Evolutionary conservation across 2,113 vertebrate species (phyloP), one percentile per base, ranked within the genome.

Genomic region (Polyodon spathula): DNA sequence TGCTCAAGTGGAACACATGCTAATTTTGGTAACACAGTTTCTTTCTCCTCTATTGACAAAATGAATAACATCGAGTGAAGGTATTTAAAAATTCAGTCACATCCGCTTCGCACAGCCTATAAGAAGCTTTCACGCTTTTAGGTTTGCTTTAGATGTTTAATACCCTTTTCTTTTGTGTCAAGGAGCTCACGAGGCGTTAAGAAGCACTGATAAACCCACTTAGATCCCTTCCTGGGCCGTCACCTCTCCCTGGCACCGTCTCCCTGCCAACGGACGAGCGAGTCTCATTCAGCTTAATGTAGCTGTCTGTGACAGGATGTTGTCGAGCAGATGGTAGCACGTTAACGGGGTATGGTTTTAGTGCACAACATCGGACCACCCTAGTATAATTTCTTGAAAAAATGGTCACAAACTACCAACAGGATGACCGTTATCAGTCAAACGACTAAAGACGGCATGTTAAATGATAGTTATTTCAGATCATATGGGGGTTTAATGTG

Each of bases 41-140:
- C 80, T 84, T 87, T 87, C 86, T 87, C 84, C 83, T 89, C 88
- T 87, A 86, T 86, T 87, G 89, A 82, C 83, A 86, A 86, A 90
- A 89, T 90, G 89, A 89, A 89, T 88, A 90, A 87, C 87, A 86
- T 91, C 84, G 85, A 91, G 86, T 83, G 81, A 85, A 89, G 90
- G 93, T 97, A 92, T 94, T 98, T 98, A 94, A 94, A 93, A 97
- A 97, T 95, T 92, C 91, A 91, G 93, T 97, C 95, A 97, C 95
- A 98, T 97, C 93, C 91, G 81, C 86, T 88, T 90, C 89, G 92
- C 79, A 90, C 93, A 95, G 92, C 93, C 95, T 94, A 93, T 97
- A 94, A 95, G 93, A 90, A 93, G 92, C 93, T 93, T 93, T 94
- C 95, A 95, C 93, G 89, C 92, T 93, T 90, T 90, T 92, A 93